Conservation (phyloP, 2,113 vertebrate species). For the Nyctibius bracteatus region DNA sequence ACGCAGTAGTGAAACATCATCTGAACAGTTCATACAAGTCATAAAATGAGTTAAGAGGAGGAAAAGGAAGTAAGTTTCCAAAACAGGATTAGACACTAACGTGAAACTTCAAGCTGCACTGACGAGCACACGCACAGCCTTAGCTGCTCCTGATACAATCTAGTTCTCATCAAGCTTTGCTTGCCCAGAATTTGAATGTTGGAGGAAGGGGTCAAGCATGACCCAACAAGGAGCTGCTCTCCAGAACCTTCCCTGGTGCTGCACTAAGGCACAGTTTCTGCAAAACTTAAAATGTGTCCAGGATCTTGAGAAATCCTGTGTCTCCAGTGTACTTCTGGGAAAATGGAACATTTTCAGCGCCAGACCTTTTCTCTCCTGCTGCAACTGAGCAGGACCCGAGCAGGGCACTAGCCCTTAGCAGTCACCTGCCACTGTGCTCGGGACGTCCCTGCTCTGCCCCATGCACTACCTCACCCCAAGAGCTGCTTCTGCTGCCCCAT, state of each 20-base stretch:
- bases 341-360: neutral
- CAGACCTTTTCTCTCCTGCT: neutral
- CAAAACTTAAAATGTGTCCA: neutral
- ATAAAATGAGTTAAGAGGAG: neutral
- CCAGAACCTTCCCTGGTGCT: neutral
- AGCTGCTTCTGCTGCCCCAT: neutral
- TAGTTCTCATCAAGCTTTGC: neutral
- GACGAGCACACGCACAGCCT: neutral
- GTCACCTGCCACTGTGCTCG: neutral
- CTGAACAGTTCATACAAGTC: neutral
- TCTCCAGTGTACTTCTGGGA: neutral
- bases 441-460: neutral
- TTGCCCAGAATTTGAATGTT: neutral
- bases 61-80: conserved; percentile 1
- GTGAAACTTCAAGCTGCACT: neutral
- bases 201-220: neutral
- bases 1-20: neutral
- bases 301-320: neutral
- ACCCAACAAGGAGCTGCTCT: neutral
- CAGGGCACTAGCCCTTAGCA: neutral
- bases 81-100: neutral
- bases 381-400: neutral
- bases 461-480: neutral
- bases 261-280: neutral
- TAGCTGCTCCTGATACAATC: neutral